Evolutionary conservation across 2,113 vertebrate genomes (phyloP).

Genomic region (Oryzias celebensis): DNA sequence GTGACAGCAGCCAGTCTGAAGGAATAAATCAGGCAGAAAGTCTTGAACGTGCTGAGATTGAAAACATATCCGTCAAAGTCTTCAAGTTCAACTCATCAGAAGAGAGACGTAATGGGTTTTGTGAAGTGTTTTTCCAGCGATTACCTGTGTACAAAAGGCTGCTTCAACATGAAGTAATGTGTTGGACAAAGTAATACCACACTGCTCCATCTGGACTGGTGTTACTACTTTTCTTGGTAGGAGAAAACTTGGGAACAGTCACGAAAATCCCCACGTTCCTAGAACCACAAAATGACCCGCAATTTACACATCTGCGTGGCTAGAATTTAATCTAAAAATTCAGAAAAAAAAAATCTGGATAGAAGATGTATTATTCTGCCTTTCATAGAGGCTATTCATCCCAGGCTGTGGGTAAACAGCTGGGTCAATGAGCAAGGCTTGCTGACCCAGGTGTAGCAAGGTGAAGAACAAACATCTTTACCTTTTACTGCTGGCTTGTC

Average conservation of each 20-base stretch:
- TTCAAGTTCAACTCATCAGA: no score
- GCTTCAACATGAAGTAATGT: slow-evolving; percentile 22
- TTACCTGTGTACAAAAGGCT: slow-evolving; percentile 5
- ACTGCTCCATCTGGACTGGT: not conserved
- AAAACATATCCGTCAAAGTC: no score
- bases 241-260: slow-evolving; percentile 19
- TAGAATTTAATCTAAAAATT: not conserved
- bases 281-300: not conserved
- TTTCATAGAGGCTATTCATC: not conserved
- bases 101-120: no score
- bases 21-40: slow-evolving; percentile 13
- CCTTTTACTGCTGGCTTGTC: slow-evolving; percentile 51
- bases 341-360: not conserved
- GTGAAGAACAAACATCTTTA: slow-evolving; percentile 53
- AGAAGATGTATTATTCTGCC: not conserved
- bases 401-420: slow-evolving; percentile 28
- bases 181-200: slow-evolving; percentile 15
- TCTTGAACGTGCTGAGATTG: slow-evolving; percentile 8
- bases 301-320: not conserved
- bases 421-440: slow-evolving; percentile 24
- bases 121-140: not conserved
- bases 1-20: slow-evolving; percentile 11
- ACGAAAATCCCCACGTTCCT: not conserved
- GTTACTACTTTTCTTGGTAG: slow-evolving; percentile 8
- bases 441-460: slow-evolving; percentile 53